A percentile compares a stretch with the other conserved stretches of the same genome.
Evolutionary conservation across 2,888 invertebrate species (phyloP).

Genomic region (Bembecia ichneumoniformis): DNA sequence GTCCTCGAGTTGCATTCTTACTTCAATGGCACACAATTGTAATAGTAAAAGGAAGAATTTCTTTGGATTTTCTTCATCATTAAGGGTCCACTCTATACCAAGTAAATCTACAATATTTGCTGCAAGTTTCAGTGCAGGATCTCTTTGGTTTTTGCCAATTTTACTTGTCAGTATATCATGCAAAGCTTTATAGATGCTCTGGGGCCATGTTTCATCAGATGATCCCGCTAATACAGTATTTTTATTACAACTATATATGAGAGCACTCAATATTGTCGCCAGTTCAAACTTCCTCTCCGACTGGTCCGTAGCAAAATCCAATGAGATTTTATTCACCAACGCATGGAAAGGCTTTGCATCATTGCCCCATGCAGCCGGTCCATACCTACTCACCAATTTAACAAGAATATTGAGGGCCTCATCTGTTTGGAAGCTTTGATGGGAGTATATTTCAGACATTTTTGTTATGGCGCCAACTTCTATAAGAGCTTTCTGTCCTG

Average conservation of each 20-base stretch:
- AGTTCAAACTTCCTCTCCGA: constrained; percentile 92
- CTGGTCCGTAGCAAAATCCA: constrained; percentile 91
- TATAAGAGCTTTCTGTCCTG: constrained; percentile 84
- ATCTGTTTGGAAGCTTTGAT: constrained; percentile 91
- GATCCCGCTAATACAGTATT: constrained; percentile 75
- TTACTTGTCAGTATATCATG: constrained; percentile 88
- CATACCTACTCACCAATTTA: constrained; percentile 80
- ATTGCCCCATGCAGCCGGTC: constrained; percentile 81
- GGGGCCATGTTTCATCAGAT: constrained; percentile 84
- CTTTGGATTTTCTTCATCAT: constrained; percentile 84
- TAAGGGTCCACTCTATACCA: constrained; percentile 88
- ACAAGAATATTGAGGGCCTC: constrained; percentile 88
- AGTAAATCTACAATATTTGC: constrained; percentile 85
- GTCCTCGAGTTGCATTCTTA: constrained; percentile 93
- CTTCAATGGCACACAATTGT: constrained; percentile 92
- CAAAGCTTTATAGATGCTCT: constrained; percentile 84
- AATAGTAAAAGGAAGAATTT: constrained; percentile 86
- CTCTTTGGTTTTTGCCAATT: constrained; percentile 89
- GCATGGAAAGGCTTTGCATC: constrained; percentile 86
- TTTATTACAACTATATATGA: constrained; percentile 81
- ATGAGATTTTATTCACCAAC: constrained; percentile 84
- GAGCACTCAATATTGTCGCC: constrained; percentile 82
- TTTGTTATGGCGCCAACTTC: constrained; percentile 84
- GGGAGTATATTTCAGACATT: constrained; percentile 89
- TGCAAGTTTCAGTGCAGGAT: constrained; percentile 88